These are phyloP conservation scores for Colius striatus DNA, from an alignment of 2,113 vertebrate genomes.

Conservation along the genomic window DNA sequence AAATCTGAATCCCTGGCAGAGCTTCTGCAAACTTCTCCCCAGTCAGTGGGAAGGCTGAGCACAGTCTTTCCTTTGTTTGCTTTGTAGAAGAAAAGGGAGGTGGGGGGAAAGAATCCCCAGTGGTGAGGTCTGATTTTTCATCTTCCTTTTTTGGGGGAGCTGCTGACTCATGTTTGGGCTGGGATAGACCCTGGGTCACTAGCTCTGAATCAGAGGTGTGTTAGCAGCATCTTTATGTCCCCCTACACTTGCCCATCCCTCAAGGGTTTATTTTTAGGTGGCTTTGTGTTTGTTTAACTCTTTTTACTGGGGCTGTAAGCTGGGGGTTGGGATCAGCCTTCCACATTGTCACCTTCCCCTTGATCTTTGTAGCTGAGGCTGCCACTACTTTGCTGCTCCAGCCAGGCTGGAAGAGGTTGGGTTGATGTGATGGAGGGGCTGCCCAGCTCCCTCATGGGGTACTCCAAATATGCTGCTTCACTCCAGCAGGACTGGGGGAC, in stretches of 20 bases:
- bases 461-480: not conserved
- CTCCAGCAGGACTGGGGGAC: fast-evolving
- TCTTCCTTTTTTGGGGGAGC: not conserved
- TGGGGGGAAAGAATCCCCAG: not conserved
- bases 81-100: not conserved
- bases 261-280: fast-evolving
- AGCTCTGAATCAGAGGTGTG: not conserved
- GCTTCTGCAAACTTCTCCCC: not conserved
- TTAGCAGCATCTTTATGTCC: not conserved
- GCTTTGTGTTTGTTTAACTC: not conserved
- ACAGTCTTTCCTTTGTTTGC: not conserved
- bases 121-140: too few relatives aligned
- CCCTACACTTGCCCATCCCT: not conserved
- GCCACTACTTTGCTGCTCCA: not conserved
- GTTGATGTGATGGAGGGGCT: not conserved
- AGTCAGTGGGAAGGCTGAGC: not conserved
- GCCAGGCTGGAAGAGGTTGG: not conserved
- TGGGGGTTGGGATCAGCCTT: not conserved
- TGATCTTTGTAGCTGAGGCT: not conserved
- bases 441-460: fast-evolving
- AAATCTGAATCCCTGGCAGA: not conserved
- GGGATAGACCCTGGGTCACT: fast-evolving
- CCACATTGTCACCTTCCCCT: fast-evolving
- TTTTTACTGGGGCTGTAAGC: not conserved
- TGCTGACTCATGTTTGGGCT: not conserved